phyloP scores from a whole-genome alignment of 2,113 vertebrate genomes.

The Charina bottae region DNA sequence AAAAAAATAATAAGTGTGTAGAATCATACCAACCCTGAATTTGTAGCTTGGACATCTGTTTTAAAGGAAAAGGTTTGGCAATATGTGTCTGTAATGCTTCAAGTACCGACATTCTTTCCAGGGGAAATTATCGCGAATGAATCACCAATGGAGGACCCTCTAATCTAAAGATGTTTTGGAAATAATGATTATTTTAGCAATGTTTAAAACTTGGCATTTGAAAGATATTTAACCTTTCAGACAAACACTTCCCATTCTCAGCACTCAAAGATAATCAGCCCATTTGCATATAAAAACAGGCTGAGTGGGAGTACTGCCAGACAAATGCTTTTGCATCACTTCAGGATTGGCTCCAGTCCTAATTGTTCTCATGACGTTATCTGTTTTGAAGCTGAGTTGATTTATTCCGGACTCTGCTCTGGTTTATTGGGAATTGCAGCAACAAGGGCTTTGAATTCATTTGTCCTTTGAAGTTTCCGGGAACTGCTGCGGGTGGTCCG shows the following conservation, averaged over 20 bases:
- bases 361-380: not conserved
- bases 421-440: not conserved
- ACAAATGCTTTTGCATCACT: not conserved
- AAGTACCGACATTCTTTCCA: not conserved
- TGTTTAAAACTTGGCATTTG: not conserved
- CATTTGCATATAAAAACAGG: not conserved
- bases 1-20: not conserved
- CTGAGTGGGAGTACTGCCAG: not conserved
- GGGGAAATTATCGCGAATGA: not conserved
- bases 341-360: not conserved
- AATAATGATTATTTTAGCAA: not conserved
- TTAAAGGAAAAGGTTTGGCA: not conserved
- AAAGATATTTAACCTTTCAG: not conserved
- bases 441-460: not conserved
- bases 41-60: not conserved
- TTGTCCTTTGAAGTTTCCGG: not conserved
- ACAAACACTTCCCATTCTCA: not conserved
- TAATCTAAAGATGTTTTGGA: not conserved
- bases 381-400: not conserved
- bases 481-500: not conserved
- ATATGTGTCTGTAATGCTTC: not conserved
- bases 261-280: not conserved
- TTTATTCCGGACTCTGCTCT: not conserved
- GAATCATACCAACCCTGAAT: not conserved
- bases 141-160: not conserved